Base-by-base conservation (phyloP, 1,140 invertebrate genomes). In the Plectus sambesii region DNA sequence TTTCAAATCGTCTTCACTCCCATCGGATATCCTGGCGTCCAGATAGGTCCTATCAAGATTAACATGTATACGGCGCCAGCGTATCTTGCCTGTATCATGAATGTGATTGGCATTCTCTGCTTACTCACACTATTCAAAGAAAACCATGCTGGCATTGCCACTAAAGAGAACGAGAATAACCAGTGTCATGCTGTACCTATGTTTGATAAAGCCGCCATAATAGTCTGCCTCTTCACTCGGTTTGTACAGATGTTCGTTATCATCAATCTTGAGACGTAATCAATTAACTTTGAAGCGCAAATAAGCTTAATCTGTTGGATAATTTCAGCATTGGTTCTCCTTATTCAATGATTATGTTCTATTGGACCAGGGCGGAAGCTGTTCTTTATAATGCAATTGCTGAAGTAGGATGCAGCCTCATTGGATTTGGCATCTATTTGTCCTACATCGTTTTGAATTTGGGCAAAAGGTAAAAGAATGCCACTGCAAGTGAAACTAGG, bases 171-270 rank as follows among this genome's bases (percentile, higher is more conserved):
- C 20, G 49, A 51, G 24, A 35, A 24, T 3, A 45, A 51, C 19
- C 44, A 35, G 9, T 51, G 47, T 39, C 41, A 26, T 35, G 42
- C 42, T 8, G 33, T 51, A 42, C 49, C 49, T 6, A 51, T 27
- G 12, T 51, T 51, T 17, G 42, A 51, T 17, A 36, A 22, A 24
- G 25, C 42, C 29, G 29, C 49, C 22, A 45, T 45, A 23, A 30
- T 29, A 2, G 42, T 51, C 9, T 51, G 49, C 38, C 38, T 51
- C 40, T 51, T 46, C 27, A 51, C 49, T n/a, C 49, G 47, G 23
- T 51, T 51, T 23, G 36, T 38, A 4, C 33, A 46, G 8, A 51
- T 51, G 49, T 51, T 51, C 37, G 43, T 51, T 26, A 51, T 51
- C 36, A 51, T 45, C 4, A 51, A 51, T 20, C 41, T 45, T 25